Base-by-base conservation (phyloP, 2,113 vertebrate genomes). In the Tachuris rubrigastra region DNA sequence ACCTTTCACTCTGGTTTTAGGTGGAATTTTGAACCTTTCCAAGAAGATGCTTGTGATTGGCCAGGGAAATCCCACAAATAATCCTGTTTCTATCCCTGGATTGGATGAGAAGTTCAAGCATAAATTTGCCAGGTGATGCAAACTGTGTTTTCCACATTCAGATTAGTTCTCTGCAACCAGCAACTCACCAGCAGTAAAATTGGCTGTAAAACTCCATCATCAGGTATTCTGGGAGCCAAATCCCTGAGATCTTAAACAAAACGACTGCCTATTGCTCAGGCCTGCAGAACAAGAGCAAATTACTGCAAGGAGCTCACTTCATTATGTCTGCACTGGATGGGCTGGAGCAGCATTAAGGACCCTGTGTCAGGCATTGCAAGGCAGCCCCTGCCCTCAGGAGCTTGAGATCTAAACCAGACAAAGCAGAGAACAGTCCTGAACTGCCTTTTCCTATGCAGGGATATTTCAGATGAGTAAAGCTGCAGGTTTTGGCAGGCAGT, bases 171-270 rank as follows among this genome's bases (percentile, higher is more conserved):
- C 60, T 85, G 56, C 85, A 89, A 91, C 73, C 59, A 92, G 75
- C 65, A 88, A 60, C 68, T 89, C 85, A 78, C 69, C 74, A 95
- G 82, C 82, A 95, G 93, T 87, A 82, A 85, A 94, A 85, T 0
- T 75, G 24, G 60, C 90, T 23, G 47, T 91, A 96, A 93, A 93
- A 89, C 33, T 89, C 65, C 68, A 75, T 68, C 92, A 65, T 59
- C 81, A 72, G 73, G 68, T 59, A 55, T 44, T 86, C 79, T 80
- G 55, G 37, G 79, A 85, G 73, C 68, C 90, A 96, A 58, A 81
- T 59, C 87, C 94, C 81, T 8, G 35, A 81, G 87, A 59, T 17
- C 52, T 91, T 82, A 93, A 39, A 33, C 44, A 41, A 74, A 83
- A 66, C 13, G 60, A 75, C 4, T 84, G 85, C 66, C 65, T 59